Evolutionary conservation across 2,113 vertebrate genomes (phyloP).

Genomic region (Panurus biarmicus): DNA sequence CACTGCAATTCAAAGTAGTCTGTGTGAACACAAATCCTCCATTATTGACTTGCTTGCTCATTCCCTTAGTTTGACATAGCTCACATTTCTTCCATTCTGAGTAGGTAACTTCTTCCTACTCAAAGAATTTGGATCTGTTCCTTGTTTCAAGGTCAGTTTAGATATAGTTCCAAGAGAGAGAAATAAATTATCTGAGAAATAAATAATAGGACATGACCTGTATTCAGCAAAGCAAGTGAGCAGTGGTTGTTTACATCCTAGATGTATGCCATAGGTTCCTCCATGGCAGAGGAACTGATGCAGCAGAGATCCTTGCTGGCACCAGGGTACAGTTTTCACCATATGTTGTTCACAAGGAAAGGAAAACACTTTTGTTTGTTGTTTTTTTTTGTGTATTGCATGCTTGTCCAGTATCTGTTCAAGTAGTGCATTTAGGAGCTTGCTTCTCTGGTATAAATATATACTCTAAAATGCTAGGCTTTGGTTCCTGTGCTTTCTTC

Average conservation of each 20-base stretch:
- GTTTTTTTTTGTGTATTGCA: not conserved
- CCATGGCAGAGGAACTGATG: not conserved
- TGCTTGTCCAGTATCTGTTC: not conserved
- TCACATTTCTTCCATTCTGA: not conserved
- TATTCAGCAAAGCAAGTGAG: not conserved
- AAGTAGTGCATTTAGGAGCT: not conserved
- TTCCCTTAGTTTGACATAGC: not conserved
- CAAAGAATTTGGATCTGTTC: not conserved
- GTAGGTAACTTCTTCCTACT: not conserved
- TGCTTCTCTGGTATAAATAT: not conserved
- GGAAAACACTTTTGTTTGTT: not conserved
- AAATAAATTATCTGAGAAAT: not conserved
- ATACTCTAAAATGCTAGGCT: not conserved
- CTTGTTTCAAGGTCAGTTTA: not conserved
- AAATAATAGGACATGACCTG: not conserved
- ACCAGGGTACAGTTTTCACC: not conserved
- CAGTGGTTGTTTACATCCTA: not conserved
- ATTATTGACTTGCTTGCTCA: not conserved
- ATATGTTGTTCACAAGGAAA: not conserved
- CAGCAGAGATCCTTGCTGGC: constrained; percentile 6
- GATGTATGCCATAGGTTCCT: too few relatives aligned
- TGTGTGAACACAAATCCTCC: not conserved
- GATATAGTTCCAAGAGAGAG: not conserved
- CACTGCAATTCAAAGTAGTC: not conserved
- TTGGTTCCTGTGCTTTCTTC: not conserved